A percentile compares a stretch with the other conserved stretches of the same genome.
Conservation (phyloP, 2,113 vertebrate species). For the Dicerorhinus sumatrensis region DNA sequence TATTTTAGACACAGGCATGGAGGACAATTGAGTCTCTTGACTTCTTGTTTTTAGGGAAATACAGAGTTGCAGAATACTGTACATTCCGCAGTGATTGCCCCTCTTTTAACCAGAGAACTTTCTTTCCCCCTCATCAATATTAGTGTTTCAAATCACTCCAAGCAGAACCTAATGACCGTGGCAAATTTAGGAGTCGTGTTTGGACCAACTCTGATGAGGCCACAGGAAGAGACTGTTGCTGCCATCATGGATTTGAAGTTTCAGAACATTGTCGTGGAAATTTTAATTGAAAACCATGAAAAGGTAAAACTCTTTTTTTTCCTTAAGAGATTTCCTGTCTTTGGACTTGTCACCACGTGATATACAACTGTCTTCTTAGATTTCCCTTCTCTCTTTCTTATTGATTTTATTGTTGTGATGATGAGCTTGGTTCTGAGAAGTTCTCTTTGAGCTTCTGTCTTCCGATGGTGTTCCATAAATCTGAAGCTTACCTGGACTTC, state of each 20-base stretch:
- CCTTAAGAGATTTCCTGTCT: neutral
- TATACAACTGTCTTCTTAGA: neutral
- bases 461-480: neutral
- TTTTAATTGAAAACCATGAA: conserved; percentile 96
- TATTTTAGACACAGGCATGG: neutral
- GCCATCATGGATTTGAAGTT: conserved; percentile 99
- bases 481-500: neutral
- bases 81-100: conserved; percentile 10
- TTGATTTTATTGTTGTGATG: neutral
- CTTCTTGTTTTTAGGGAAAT: conserved; percentile 43
- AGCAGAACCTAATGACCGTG: conserved; percentile 97
- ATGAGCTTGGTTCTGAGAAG: neutral
- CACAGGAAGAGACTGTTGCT: conserved; percentile 97
- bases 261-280: conserved; percentile 99
- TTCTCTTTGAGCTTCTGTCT: neutral
- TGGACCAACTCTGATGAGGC: conserved; percentile 98
- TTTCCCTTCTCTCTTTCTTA: neutral
- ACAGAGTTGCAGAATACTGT: conserved; percentile 48
- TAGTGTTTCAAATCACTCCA: conserved; percentile 96
- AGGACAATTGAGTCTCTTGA: neutral
- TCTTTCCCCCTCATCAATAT: conserved; percentile 67
- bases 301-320: conserved; percentile 88
- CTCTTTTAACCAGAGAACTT: conserved; percentile 68
- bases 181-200: conserved; percentile 99
- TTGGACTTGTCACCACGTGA: neutral